Conservation (phyloP, 2,113 vertebrate species). For the Phrynocephalus versicolor region DNA sequence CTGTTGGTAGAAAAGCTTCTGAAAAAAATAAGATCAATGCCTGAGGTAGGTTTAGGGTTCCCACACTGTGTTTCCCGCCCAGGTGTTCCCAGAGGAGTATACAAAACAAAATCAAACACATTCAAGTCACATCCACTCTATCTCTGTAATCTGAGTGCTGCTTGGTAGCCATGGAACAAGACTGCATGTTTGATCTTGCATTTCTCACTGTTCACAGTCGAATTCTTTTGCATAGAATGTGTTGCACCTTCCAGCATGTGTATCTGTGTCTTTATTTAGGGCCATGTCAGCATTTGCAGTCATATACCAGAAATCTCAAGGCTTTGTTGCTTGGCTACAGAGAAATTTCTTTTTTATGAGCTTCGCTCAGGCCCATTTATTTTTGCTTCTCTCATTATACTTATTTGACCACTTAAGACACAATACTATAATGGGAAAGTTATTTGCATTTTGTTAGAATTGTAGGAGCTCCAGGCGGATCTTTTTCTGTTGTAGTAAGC, state of each 20-base stretch:
- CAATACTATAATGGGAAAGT: not conserved
- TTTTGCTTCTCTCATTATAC: slow-evolving; percentile 14
- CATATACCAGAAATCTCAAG: slow-evolving; percentile 1
- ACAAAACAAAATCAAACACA: not conserved
- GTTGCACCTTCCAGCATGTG: not conserved
- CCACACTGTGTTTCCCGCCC: slow-evolving; percentile 3
- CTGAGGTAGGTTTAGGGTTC: not conserved
- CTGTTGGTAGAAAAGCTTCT: slow-evolving; percentile 11
- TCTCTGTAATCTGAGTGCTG: not conserved
- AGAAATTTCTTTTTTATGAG: not conserved
- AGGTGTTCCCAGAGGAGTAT: not conserved
- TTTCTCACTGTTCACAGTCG: not conserved
- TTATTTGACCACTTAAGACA: not conserved
- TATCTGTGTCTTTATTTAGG: not conserved
- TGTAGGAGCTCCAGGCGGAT: not conserved
- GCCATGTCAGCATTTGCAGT: slow-evolving; percentile 9
- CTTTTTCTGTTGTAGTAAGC: not conserved
- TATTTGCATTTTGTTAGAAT: not conserved
- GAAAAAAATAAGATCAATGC: slow-evolving; percentile 32
- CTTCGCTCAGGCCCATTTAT: slow-evolving; percentile 9
- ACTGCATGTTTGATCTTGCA: not conserved
- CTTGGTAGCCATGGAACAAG: accelerated
- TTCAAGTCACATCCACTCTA: not conserved
- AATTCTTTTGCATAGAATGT: slow-evolving; percentile 23
- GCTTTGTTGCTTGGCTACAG: slow-evolving; percentile 18